Conservation (phyloP, 2,797 vertebrate species). For the Channallabes apus region DNA sequence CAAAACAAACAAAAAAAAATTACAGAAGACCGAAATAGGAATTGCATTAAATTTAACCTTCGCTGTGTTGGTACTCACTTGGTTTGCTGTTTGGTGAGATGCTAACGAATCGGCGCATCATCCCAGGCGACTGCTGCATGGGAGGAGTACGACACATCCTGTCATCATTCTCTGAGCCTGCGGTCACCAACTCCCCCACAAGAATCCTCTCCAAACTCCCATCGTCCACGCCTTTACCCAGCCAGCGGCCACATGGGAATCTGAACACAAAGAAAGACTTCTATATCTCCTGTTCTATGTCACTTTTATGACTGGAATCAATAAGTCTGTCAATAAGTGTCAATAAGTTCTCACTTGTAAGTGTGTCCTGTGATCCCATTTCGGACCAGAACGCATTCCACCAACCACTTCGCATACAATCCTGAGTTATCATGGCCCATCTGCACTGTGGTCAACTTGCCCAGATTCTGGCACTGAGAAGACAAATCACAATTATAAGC, state of each 20-base stretch:
- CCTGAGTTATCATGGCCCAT: conserved; percentile 99
- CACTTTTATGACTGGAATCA: not conserved
- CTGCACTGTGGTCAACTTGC: conserved; percentile 96
- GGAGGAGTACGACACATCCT: conserved; percentile 92
- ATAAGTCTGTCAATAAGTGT: not conserved
- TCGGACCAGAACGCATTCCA: conserved; percentile 94
- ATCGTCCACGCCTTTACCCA: conserved; percentile 96
- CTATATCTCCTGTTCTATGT: not conserved
- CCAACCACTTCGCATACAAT: conserved; percentile 97
- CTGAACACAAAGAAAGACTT: conserved; percentile 63
- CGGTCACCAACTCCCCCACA: conserved; percentile 92
- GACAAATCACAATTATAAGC: not conserved
- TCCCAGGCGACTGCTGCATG: conserved; percentile 95
- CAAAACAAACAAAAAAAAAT: conserved; percentile 48
- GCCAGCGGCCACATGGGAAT: conserved; percentile 96
- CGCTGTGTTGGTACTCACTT: conserved; percentile 73
- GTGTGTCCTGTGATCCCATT: conserved; percentile 98
- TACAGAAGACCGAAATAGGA: not conserved
- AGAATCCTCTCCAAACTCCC: conserved; percentile 96
- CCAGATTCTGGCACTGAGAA: conserved; percentile 93
- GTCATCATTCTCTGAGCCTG: conserved; percentile 86
- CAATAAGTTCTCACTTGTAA: conserved; percentile 81
- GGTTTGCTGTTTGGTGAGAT: conserved; percentile 97
- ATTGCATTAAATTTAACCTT: not conserved
- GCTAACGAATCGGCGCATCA: conserved; percentile 96